These are phyloP conservation scores for Coregonus suidteri DNA, from an alignment of 2,797 vertebrate species.

Conservation along the genomic window DNA sequence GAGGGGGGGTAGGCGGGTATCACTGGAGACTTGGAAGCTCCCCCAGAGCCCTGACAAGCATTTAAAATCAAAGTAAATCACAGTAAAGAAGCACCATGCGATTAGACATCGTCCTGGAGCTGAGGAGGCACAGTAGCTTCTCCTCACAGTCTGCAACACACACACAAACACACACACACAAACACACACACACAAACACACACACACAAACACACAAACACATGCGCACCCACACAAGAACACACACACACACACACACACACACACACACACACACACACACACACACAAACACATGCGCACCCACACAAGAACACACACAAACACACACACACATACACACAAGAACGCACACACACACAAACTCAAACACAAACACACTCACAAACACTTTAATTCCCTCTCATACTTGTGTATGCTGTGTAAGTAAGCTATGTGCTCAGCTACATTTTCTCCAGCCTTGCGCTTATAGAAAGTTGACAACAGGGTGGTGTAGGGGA, in stretches of 20 bases:
- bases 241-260: no score
- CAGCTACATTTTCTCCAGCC: neutral
- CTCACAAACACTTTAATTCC: neutral
- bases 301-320: no score
- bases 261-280: neutral
- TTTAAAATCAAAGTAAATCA: slow-evolving; percentile 27
- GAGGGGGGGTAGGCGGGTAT: neutral
- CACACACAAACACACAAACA: no score
- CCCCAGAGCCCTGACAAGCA: neutral
- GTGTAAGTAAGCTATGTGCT: slow-evolving; percentile 31
- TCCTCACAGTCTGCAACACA: slow-evolving; percentile 37
- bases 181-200: no score
- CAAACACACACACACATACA: no score
- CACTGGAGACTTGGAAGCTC: neutral
- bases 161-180: slow-evolving; percentile 19
- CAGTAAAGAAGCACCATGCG: slow-evolving; percentile 7
- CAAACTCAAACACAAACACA: no score
- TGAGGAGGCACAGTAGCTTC: slow-evolving; percentile 23
- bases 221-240: no score
- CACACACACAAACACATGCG: no score
- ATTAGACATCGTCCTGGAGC: slow-evolving; percentile 34
- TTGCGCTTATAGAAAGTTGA: slow-evolving; percentile 17
- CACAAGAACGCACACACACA: no score
- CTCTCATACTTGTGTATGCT: slow-evolving; percentile 34
- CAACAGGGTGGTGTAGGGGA: slow-evolving; percentile 16